These are phyloP conservation scores for Bungarus multicinctus DNA, from an alignment of 2,113 vertebrate species.

Conservation along the genomic window DNA sequence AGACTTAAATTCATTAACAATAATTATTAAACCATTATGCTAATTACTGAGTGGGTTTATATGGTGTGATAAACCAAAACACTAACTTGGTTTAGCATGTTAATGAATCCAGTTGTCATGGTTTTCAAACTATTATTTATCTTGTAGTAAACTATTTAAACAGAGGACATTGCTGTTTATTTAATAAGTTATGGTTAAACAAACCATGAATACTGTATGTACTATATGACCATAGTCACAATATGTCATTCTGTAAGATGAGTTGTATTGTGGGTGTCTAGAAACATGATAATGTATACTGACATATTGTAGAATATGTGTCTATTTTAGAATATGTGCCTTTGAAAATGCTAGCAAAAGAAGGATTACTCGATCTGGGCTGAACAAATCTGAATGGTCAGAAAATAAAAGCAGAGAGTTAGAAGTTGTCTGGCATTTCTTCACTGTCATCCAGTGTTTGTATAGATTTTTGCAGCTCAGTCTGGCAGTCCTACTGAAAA, in stretches of 20 bases:
- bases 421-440: background rate
- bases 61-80: background rate
- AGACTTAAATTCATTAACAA: background rate
- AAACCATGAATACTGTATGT: background rate
- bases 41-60: background rate
- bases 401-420: background rate
- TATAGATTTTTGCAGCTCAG: background rate
- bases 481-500: background rate
- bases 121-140: background rate
- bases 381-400: background rate
- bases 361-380: background rate
- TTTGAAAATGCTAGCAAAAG: background rate
- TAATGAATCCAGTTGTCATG: background rate
- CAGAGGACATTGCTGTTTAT: background rate
- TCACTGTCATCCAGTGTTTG: background rate
- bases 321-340: accelerated
- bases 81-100: background rate
- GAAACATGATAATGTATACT: background rate
- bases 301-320: background rate
- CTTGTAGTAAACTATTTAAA: background rate
- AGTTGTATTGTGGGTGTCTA: background rate
- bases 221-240: background rate
- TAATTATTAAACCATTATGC: background rate
- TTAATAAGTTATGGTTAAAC: background rate
- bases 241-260: background rate